Conservation (phyloP, 2,888 invertebrate species). For the Embidobia sp. region DNA sequence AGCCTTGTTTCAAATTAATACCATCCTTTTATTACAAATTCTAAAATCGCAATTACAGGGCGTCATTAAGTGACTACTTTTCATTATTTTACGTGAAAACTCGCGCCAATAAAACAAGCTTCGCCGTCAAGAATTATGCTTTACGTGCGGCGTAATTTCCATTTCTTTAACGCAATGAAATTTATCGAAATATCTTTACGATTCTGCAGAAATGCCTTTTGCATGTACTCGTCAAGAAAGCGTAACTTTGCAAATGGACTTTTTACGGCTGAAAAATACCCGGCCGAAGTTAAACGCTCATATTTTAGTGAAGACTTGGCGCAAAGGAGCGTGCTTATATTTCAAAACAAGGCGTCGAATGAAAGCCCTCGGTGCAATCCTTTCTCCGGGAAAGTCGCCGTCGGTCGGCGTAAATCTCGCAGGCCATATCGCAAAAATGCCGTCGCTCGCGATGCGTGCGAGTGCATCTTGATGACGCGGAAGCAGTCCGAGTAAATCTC, state of each 20-base stretch:
- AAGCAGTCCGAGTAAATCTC: conserved; percentile 51
- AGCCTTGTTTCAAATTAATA: too few relatives aligned
- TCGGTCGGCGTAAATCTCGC: conserved; percentile 46
- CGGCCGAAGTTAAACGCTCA: conserved; percentile 33
- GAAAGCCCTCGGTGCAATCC: conserved; percentile 27
- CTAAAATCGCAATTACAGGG: too few relatives aligned
- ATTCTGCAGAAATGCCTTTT: conserved; percentile 11
- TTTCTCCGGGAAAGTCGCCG: conserved; percentile 20
- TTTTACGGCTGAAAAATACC: conserved; percentile 46
- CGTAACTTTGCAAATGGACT: conserved; percentile 47
- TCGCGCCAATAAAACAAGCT: too few relatives aligned
- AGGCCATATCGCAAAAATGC: conserved; percentile 24
- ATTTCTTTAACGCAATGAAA: conserved; percentile 15
- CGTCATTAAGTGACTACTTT: too few relatives aligned
- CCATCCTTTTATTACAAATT: too few relatives aligned
- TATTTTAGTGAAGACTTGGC: conserved; percentile 39
- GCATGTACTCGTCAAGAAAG: conserved; percentile 8
- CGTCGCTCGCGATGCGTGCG: conserved; percentile 22
- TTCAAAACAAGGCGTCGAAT: conserved; percentile 59
- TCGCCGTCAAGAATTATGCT: not conserved
- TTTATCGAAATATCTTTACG: conserved; percentile 26
- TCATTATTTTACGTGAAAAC: too few relatives aligned
- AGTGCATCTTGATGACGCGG: conserved; percentile 46
- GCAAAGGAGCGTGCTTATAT: conserved; percentile 48
- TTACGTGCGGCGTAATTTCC: conserved; percentile 1